Conservation (phyloP, 2,888 invertebrate species). For the Lepidocyrtinus sp. region DNA sequence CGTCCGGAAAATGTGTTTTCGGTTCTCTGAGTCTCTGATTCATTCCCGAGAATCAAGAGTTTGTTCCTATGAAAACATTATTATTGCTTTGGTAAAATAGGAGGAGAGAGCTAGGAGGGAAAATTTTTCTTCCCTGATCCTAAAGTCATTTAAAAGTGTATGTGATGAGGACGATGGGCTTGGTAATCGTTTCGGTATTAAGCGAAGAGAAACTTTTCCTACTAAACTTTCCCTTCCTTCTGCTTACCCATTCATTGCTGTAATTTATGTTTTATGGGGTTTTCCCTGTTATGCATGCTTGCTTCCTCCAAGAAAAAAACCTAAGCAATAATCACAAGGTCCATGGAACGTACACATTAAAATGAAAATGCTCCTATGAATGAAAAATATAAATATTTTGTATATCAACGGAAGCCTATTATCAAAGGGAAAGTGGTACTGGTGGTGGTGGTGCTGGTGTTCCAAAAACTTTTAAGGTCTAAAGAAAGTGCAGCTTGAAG, state of each 20-base stretch:
- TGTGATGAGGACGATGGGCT: too few species aligned
- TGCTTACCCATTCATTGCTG: slow-evolving; percentile 52
- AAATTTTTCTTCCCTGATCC: slow-evolving; percentile 36
- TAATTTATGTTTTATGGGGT: slow-evolving; percentile 60
- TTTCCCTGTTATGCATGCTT: slow-evolving; percentile 52
- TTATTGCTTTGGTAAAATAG: slow-evolving; percentile 10
- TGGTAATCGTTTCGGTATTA: too few species aligned
- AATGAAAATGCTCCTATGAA: slow-evolving; percentile 22
- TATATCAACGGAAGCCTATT: too few species aligned
- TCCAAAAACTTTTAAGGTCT: too few species aligned
- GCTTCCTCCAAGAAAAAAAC: too few species aligned
- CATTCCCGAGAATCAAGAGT: slow-evolving; percentile 19
- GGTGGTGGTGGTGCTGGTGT: too few species aligned
- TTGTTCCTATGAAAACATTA: slow-evolving; percentile 15
- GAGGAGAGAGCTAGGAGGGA: slow-evolving; percentile 17
- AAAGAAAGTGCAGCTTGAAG: too few species aligned
- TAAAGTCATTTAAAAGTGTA: background rate
- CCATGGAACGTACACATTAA: too few species aligned
- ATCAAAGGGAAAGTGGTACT: too few species aligned
- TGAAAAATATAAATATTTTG: too few species aligned
- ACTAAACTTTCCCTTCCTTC: slow-evolving; percentile 5
- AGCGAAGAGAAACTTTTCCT: background rate
- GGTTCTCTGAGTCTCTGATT: slow-evolving; percentile 51
- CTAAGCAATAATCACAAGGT: too few species aligned
- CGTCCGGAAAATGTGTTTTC: slow-evolving; percentile 61